Evolutionary conservation across 2,797 vertebrate species (phyloP), one percentile per base, ranked within the genome.

Genomic region (Karalla daura): DNA sequence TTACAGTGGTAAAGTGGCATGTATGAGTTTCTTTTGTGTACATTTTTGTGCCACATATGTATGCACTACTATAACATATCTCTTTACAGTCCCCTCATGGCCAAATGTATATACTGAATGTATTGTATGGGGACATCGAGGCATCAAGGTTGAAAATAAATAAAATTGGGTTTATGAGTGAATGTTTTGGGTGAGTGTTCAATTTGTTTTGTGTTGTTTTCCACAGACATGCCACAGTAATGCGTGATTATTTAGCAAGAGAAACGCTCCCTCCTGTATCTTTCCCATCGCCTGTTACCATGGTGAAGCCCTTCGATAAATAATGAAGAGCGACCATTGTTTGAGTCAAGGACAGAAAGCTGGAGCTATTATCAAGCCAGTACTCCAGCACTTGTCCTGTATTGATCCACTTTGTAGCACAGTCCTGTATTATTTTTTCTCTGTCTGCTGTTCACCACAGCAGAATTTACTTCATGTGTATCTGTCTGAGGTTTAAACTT

Each of bases 71-170:
- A 80, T 75, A 84, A 91, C 90, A 88, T 89, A 90, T 89, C 90
- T 90, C 88, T 92, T 87, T 93, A 89, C 84, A 90, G 91, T 91
- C 88, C 90, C n/a, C 90, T 89, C 84, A 86, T 90, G 91, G 91
- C 92, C 92, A 93, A 91, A 93, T 94, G 93, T 95, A 94, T 88
- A 93, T 94, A 93, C 84, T 95, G 93, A 94, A 94, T 94, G 93
- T 94, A 93, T 90, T 89, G 90, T 92, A 88, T 81, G 90, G 89
- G 90, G 92, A 90, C 80, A 54, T 85, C 66, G 90, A 92, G 90
- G 81, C 85, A 85, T 86, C 80, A 73, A 90, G 88, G 84, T 93
- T 91, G 78, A 92, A 86, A 90, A 63, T 70, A 85, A 94, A 92
- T 91, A 94, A 94, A 93, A 72, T 84, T 83, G 89, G 86, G 44